Base-by-base conservation (phyloP, 2,113 vertebrate species). In the Holacanthus passer region DNA sequence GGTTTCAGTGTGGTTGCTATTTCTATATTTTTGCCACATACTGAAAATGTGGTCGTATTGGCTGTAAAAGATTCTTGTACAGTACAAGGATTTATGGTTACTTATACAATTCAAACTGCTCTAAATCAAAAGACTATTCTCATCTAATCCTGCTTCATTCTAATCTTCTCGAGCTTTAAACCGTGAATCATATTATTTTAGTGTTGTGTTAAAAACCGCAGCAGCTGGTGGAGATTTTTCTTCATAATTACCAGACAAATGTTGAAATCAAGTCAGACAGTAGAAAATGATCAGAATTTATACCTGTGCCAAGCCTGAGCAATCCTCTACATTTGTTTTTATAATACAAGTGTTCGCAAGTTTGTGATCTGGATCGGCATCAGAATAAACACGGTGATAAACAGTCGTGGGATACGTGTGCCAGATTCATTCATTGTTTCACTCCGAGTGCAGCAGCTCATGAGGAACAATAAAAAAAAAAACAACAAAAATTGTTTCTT, bases 91-190 rank as follows among this genome's bases (percentile, higher is more conserved):
- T 43, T 83, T 55, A 45, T 50, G 55, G 50, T 85, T 81, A 55
- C 76, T 31, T 82, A 90, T 72, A 62, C 45, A 77, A 58, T 77
- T 78, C 65, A 83, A 90, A 82, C 60, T 56, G 43, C 55, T 82
- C 58, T 60, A 59, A 77, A 81, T 85, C 50, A 69, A 84, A 87
- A 73, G 29, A 79, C 63, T 39, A 16, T 68, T 69, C 48, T 62
- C 22, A 1, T 82, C 55, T 74, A 76, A 85, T 88, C 83, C 71
- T 39, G 50, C 75, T 50, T 85, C 73, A 17, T 52, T 76, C 59
- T 83, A 74, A 88, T 87, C 64, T 85, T 84, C 22, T 12, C 8
- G 43, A 20, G 53, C 70, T 66, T 83, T 66, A 60, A 50, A 52
- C 66, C 19, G 11, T 32, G 4, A 65, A 24, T 79, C 62, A 48